These are phyloP conservation scores for Oxygymnocypris stewartii DNA, from an alignment of 2,113 vertebrate genomes.

Conservation along the genomic window DNA sequence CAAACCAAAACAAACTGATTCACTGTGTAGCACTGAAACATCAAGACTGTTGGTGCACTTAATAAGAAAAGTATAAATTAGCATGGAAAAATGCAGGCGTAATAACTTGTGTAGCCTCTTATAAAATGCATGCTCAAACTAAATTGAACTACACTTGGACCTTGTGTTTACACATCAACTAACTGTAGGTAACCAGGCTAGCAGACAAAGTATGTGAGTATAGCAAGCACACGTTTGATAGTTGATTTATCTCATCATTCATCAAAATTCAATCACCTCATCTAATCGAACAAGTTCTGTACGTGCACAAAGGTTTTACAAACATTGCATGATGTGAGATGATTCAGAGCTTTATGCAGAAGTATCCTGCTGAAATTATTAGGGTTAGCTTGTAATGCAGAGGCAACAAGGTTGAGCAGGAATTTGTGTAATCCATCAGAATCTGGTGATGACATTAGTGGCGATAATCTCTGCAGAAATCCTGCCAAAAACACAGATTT, in stretches of 20 bases:
- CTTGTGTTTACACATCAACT: neutral
- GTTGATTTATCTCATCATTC: neutral
- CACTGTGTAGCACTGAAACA: neutral
- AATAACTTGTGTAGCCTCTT: neutral
- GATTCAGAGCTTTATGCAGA: neutral
- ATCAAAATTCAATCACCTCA: neutral
- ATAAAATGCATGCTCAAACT: neutral
- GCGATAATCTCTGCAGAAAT: neutral
- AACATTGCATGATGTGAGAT: neutral
- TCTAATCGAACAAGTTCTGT: neutral
- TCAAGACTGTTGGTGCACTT: neutral
- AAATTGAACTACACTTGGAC: neutral
- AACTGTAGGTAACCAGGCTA: neutral
- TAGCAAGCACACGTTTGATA: neutral
- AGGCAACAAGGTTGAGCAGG: constrained; percentile 10
- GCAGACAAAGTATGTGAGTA: neutral
- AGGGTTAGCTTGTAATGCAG: constrained; percentile 6
- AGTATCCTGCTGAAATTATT: neutral
- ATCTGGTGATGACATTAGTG: constrained; percentile 40
- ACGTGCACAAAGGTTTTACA: neutral
- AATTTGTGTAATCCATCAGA: constrained; percentile 43
- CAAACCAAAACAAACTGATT: neutral
- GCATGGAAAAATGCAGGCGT: neutral
- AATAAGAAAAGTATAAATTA: neutral
- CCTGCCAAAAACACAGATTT: constrained; percentile 44